Percentiles rank a stretch among this genome's conserved stretches.
These are phyloP conservation scores for Psittacula echo DNA, from an alignment of 2,797 vertebrate genomes.

Conservation along the genomic window DNA sequence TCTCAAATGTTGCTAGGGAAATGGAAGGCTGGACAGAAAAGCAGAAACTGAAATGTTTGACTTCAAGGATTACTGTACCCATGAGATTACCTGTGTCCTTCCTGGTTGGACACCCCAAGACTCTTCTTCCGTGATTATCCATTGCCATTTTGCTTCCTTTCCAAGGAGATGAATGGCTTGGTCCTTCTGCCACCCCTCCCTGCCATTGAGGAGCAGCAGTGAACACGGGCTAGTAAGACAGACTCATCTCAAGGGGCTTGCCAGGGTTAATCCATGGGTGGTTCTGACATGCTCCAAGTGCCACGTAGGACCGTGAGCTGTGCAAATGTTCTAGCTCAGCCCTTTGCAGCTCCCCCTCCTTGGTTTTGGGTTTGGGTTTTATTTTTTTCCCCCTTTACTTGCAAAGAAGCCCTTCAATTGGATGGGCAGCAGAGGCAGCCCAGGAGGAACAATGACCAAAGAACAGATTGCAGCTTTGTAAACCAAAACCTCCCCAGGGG, in stretches of 20 bases:
- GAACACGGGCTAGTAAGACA: background rate
- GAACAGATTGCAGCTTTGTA: conserved; percentile 14
- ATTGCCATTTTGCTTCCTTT: background rate
- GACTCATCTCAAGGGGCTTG: background rate
- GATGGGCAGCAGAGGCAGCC: background rate
- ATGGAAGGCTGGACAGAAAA: background rate
- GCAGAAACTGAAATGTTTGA: background rate
- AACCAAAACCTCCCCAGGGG: conserved; percentile 27
- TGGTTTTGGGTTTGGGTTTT: background rate
- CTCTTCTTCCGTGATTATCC: background rate
- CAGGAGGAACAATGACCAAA: conserved; percentile 14
- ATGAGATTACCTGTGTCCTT: background rate
- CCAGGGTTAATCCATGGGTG: background rate
- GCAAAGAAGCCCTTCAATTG: background rate
- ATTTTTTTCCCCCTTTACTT: background rate
- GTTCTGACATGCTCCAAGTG: background rate
- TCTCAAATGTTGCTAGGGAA: background rate
- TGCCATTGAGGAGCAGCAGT: background rate
- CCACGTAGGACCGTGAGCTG: background rate
- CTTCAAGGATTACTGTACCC: background rate
- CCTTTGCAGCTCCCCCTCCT: background rate
- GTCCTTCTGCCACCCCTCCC: background rate
- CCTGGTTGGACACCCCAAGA: background rate
- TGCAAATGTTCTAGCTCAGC: background rate
- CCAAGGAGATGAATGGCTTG: background rate